phyloP scores from a whole-genome alignment of 2,888 invertebrate genomes.

The Hirtodrosophila cameraria region DNA sequence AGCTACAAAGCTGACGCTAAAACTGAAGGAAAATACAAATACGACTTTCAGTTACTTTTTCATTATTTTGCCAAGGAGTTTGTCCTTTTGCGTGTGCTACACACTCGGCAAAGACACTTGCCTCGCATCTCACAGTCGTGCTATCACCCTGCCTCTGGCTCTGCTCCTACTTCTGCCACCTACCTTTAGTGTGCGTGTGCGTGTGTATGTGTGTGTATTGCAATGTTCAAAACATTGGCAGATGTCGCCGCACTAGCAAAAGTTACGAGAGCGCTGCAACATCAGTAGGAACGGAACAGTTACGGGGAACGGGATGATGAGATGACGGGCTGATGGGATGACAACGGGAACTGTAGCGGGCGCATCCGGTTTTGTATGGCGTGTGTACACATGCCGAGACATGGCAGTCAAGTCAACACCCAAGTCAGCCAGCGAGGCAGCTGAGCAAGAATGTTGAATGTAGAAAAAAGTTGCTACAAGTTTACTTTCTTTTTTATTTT shows the following conservation, averaged over 20 bases:
- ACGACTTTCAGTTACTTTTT: slow-evolving; percentile 79
- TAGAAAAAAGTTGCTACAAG: slow-evolving; percentile 63
- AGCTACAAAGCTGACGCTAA: slow-evolving; percentile 18
- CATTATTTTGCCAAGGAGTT: slow-evolving; percentile 80
- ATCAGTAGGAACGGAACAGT: slow-evolving; percentile 4
- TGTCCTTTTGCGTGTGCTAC: slow-evolving; percentile 70
- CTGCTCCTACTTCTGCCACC: too few species aligned
- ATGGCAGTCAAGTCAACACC: slow-evolving; percentile 51
- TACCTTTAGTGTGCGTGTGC: neutral
- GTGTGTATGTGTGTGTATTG: slow-evolving; percentile 52
- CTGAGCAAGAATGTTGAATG: slow-evolving; percentile 33
- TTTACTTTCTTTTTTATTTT: slow-evolving; percentile 40
- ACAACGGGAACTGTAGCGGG: slow-evolving; percentile 5
- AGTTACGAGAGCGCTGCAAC: slow-evolving; percentile 52
- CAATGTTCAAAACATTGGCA: slow-evolving; percentile 78
- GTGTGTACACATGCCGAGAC: slow-evolving; percentile 70
- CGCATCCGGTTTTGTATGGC: slow-evolving; percentile 47
- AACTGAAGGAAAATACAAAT: slow-evolving; percentile 72
- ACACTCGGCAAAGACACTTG: slow-evolving; percentile 55
- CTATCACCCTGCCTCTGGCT: too few species aligned
- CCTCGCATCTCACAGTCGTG: slow-evolving; percentile 38
- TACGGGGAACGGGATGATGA: neutral
- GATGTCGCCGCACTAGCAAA: slow-evolving; percentile 75
- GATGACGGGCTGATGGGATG: neutral
- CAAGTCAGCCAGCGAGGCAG: slow-evolving; percentile 45